Evolutionary conservation across 2,888 invertebrate species (phyloP), one percentile per base, ranked within the genome.

Genomic region (Cheilosia vernalis): DNA sequence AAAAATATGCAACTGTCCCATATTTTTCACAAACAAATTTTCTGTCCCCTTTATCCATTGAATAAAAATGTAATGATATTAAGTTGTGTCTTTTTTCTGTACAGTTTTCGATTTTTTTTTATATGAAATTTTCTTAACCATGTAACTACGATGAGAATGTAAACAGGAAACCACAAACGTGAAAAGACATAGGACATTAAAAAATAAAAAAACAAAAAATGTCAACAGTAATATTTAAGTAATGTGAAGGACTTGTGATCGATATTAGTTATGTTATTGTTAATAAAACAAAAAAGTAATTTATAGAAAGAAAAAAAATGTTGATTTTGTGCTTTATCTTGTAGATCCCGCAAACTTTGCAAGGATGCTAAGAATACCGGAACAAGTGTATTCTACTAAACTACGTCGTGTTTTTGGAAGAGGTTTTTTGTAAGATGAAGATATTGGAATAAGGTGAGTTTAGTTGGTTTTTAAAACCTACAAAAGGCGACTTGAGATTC

Each of bases 201-300:
- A 70, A 37, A 53, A 79, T 30, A 47, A 40, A 51, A 51, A 55
- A 56, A 55, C 17, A 21, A 61, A 19, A 66, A 53, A 47, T 40
- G 40, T 27, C 58, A 24, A 51, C 55, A 67, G 55, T 72, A 76
- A 77, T 63, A 63, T 64, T 58, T 76, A 85, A 85, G 72, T 61
- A 64, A 85, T 67, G 74, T 88, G 88, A 90, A 89, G 89, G 89
- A 90, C 89, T 90, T 90, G 90, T 90, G 90, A 90, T 90, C 89
- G 90, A 90, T 90, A 90, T 89, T 90, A 89, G 89, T 87, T 88
- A 88, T 88, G 85, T 85, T 85, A 81, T 81, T 85, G 85, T 85
- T 85, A 81, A 84, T 84, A 74, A 85, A 85, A 81, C 27, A 69
- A 74, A 73, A 66, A 21, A 60, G 49, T 84, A 84, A 84, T 84